A percentile compares a stretch with the other conserved stretches of the same genome.
Conservation (phyloP, 2,113 vertebrate genomes). For the Silurus asotus region DNA sequence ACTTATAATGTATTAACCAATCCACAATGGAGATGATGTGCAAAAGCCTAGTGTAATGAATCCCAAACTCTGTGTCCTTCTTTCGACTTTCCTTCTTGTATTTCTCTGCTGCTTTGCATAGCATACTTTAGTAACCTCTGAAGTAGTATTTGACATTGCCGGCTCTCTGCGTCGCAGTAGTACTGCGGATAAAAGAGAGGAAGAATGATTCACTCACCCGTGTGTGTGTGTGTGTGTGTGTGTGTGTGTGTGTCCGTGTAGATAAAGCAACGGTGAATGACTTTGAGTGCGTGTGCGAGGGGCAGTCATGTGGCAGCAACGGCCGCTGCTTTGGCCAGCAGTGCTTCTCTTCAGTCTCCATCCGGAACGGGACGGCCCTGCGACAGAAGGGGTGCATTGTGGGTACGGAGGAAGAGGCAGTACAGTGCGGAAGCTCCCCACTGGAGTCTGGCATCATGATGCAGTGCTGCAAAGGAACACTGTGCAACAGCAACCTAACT, state of each 20-base stretch:
- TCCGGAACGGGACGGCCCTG: conserved; percentile 79
- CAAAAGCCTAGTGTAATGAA: conserved; percentile 44
- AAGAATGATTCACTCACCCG: conserved; percentile 20
- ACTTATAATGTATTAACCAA: background rate
- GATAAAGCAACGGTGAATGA: conserved; percentile 72
- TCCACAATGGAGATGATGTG: background rate
- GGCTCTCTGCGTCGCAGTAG: conserved; percentile 28
- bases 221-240: conserved; percentile 78
- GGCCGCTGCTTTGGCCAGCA: conserved; percentile 83
- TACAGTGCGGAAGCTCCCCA: conserved; percentile 78
- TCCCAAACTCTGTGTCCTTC: conserved; percentile 22
- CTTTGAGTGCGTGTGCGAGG: conserved; percentile 88
- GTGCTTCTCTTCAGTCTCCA: conserved; percentile 86
- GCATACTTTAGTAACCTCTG: conserved; percentile 25
- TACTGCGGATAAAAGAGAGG: conserved; percentile 43
- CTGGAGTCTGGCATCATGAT: conserved; percentile 78
- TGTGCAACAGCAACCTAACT: conserved; percentile 92
- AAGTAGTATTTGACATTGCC: conserved; percentile 25
- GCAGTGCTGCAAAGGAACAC: conserved; percentile 86
- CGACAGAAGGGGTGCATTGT: conserved; percentile 88
- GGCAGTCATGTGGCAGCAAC: conserved; percentile 76
- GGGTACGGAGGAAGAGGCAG: conserved; percentile 73
- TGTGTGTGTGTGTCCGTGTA: conserved; percentile 60
- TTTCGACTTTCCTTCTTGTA: conserved; percentile 47
- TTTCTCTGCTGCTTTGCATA: conserved; percentile 59